Base-by-base conservation (phyloP, 2,797 vertebrate genomes). In the Ctenopoma kingsleyae region DNA sequence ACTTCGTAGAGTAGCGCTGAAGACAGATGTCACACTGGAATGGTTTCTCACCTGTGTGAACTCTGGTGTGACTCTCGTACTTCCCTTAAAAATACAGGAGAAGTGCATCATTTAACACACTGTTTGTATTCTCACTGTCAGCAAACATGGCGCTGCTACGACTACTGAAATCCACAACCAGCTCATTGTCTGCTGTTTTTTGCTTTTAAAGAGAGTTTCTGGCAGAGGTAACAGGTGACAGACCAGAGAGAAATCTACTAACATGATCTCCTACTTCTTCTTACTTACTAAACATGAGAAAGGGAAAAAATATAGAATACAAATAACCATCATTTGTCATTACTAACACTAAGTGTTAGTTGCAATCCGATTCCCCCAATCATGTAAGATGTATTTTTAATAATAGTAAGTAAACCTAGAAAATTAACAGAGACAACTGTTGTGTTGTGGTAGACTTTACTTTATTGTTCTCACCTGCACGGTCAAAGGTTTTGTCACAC, bases 11-110 rank as follows among this genome's bases (percentile, higher is more conserved):
- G 90, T 99, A 99, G 78, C 95, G 94, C 90, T 99, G 97, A 20
- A 96, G 96, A 87, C 98, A 99, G 81, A 99, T 90, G 80, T 99
- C 97, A 86, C 98, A 99, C 83, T 98, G 96, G 91, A 99, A 99
- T 1, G 97, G 98, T 73, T 99, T 99, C 87, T 99, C 98, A 43
- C 98, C 97, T 0, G 98, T 99, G 93, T 99, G 98, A 8, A 99
- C 98, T 68, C 97, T 93, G 9, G 96, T 97, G 83, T 99, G 98
- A 86, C 96, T 99, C 91, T 98, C 96, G 2, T 98, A 99, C 84
- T 99, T 99, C 49, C 97, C 98, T 99, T 41, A 13, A 41, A 56
- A 36, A 60, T 3, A 1, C 22, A 72, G 19, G 13, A 48, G 51
- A 15, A 0, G 27, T 25, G 15, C 0, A 20, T 22, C 1, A 27